A percentile compares a stretch with the other conserved stretches of the same genome.
Evolutionary conservation across 2,113 vertebrate genomes (phyloP).

Genomic region (Scomber scombrus): DNA sequence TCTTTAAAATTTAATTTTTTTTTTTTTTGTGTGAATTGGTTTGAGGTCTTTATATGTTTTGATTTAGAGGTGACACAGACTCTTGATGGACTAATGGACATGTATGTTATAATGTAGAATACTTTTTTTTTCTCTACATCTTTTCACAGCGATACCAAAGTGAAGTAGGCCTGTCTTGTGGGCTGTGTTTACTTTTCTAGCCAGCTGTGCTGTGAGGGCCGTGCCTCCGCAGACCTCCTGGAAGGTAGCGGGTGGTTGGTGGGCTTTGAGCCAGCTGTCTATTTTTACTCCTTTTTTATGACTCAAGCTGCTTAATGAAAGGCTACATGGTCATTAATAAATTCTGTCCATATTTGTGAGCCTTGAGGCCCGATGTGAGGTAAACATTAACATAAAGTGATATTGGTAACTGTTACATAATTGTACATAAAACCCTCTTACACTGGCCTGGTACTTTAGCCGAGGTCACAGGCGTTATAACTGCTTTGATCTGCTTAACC

Average conservation of each 20-base stretch:
- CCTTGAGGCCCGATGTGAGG: not conserved
- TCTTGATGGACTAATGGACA: not conserved
- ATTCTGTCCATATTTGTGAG: slow-evolving; percentile 28
- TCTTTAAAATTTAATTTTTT: no score
- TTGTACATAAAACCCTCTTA: not conserved
- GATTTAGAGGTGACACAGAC: no score
- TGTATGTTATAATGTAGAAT: not conserved
- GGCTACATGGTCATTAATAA: slow-evolving; percentile 43
- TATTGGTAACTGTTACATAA: not conserved
- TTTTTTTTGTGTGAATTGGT: no score
- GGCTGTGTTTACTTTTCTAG: slow-evolving; percentile 71
- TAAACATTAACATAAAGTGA: slow-evolving; percentile 14
- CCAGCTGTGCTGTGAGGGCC: slow-evolving; percentile 74
- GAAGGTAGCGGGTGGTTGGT: slow-evolving; percentile 75
- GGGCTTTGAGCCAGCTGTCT: slow-evolving; percentile 68
- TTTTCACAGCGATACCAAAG: slow-evolving; percentile 13
- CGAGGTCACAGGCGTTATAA: no score
- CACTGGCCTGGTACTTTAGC: not conserved
- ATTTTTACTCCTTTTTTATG: slow-evolving; percentile 69
- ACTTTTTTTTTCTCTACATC: not conserved
- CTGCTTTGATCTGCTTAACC: not conserved
- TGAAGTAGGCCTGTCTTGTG: slow-evolving; percentile 47
- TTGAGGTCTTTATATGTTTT: no score
- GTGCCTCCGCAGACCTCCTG: slow-evolving; percentile 79
- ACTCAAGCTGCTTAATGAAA: slow-evolving; percentile 71